These are phyloP conservation scores for Lamellibrachia satsuma DNA, from an alignment of 2,888 invertebrate species.

Conservation along the genomic window DNA sequence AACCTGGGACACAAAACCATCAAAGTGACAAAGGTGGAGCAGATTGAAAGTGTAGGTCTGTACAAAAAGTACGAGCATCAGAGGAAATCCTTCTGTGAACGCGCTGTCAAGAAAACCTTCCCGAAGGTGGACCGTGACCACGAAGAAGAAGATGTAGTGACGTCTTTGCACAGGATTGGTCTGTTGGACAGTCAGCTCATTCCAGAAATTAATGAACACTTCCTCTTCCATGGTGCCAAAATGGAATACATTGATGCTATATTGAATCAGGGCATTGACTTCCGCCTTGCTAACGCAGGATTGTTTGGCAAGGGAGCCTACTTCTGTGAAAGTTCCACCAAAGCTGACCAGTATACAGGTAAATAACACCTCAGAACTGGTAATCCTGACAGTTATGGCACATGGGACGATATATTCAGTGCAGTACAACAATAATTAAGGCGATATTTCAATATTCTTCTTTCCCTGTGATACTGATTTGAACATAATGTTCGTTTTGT, in stretches of 20 bases:
- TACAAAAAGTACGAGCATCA: conserved; percentile 18
- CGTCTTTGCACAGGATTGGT: background rate
- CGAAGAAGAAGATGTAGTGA: background rate
- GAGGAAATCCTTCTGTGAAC: background rate
- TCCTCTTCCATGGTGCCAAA: conserved; percentile 49
- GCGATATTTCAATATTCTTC: background rate
- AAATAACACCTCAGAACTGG: background rate
- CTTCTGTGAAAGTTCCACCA: conserved; percentile 49
- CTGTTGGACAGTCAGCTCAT: conserved; percentile 19
- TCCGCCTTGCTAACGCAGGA: conserved; percentile 39
- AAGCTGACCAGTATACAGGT: conserved; percentile 52
- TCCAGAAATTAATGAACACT: conserved; percentile 46
- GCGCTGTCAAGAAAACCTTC: background rate
- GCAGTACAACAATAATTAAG: background rate
- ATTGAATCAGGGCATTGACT: conserved; percentile 43
- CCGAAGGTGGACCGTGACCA: background rate
- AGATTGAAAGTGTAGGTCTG: conserved; percentile 25
- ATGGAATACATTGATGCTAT: conserved; percentile 21
- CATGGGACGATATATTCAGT: background rate
- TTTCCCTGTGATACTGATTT: background rate
- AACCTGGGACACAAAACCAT: conserved; percentile 22
- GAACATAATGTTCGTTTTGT: background rate
- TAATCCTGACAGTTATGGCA: background rate
- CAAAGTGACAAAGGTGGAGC: conserved; percentile 23
- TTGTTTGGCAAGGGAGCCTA: conserved; percentile 48